Evolutionary conservation across 2,113 vertebrate genomes (phyloP), one percentile per base, ranked within the genome.

Genomic region (Copsychus sechellarum): DNA sequence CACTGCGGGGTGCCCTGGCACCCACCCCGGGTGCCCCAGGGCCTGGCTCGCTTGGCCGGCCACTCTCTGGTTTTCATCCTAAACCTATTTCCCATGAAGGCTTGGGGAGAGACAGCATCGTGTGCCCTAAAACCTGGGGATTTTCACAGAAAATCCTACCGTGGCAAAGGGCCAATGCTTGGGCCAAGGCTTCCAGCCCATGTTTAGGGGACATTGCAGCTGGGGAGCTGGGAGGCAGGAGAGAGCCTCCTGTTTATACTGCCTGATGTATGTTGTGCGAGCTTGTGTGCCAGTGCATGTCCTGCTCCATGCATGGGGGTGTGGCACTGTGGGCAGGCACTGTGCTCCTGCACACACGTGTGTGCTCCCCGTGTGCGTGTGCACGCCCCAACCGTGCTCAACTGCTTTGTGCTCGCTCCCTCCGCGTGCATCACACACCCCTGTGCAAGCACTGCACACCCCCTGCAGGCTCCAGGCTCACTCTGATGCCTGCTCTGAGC

Each of bases 351-450:
- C 81, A 29, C 71, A 5, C 3, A 2, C 3, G 0, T 31, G 34
- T 2, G 7, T 3, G 18, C 71, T 80, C 38, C 48, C 36, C 0
- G 3, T 17, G 2, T 2, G 13, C 6, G 8, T 5, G 2, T 17
- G 65, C 58, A 5, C 0, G 0, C 31, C 16, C 38, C 2, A 5
- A 4, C 24, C 18, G 0, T 0, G 2, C 34, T 10, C 14, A 9
- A n/a, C 71, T 5, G 58, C 69, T 19, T 6, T 2, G 4, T 47
- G 47, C 47, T 9, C 0, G 1, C 31, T 36, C 72, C 36, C 26
- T 11, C 31, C 56, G 38, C 5, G 2, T 3, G 9, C 31, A 17
- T 26, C 42, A 19, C 58, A 10, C 29, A 0, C 0, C 47, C 47
- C 24, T 5, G 8, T 20, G 66, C 33, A 0, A 42, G 43, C 71